These are phyloP conservation scores for Adelphocoris suturalis DNA, from an alignment of 2,888 invertebrate genomes.

Conservation along the genomic window DNA sequence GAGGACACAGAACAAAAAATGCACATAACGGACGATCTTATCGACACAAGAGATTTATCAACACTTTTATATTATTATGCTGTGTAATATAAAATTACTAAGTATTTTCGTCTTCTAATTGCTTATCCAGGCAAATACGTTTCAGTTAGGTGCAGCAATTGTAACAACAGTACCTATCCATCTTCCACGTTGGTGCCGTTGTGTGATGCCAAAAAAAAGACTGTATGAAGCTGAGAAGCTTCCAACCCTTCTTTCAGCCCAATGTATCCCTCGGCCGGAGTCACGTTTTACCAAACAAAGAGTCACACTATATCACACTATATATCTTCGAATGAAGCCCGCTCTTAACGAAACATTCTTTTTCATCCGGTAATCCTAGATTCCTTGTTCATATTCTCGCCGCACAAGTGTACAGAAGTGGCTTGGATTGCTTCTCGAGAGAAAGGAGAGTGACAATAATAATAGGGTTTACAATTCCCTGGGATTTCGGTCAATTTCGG, in stretches of 20 bases:
- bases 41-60: too few relatives aligned
- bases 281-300: conserved; percentile 28
- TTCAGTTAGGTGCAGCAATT: neutral
- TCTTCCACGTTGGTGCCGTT: neutral
- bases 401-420: neutral
- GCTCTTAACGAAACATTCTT: neutral
- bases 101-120: too few relatives aligned
- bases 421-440: neutral
- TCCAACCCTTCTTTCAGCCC: neutral
- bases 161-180: neutral
- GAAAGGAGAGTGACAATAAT: too few relatives aligned
- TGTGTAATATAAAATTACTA: too few relatives aligned
- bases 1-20: too few relatives aligned
- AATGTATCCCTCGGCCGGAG: neutral
- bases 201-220: neutral
- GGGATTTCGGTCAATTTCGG: too few relatives aligned
- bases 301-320: conserved; percentile 7
- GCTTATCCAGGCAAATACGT: neutral
- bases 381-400: neutral
- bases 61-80: too few relatives aligned
- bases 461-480: too few relatives aligned
- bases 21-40: too few relatives aligned
- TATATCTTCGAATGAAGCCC: neutral
- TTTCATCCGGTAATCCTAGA: neutral
- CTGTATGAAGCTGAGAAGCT: neutral